Evolutionary conservation across 2,888 invertebrate genomes (phyloP).

Genomic region (Heliothis peltigera): DNA sequence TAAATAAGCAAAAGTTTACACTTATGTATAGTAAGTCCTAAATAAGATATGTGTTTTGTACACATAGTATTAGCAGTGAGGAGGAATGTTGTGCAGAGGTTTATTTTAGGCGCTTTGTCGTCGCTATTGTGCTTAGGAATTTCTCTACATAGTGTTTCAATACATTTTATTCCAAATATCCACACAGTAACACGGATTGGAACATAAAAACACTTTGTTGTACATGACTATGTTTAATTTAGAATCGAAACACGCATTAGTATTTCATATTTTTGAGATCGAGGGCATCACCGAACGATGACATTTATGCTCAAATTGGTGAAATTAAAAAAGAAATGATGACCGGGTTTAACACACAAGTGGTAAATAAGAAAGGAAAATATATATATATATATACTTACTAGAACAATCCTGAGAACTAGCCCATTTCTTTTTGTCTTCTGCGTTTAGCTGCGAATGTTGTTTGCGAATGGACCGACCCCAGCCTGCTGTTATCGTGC

Average conservation of each 20-base stretch:
- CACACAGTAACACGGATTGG: conserved; percentile 11
- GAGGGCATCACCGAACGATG: too few species aligned
- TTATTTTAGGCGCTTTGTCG: conserved; percentile 37
- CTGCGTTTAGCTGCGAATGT: conserved; percentile 94
- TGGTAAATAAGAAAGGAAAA: neutral
- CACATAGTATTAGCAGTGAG: neutral
- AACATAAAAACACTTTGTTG: conserved; percentile 3
- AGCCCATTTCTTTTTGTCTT: conserved; percentile 97
- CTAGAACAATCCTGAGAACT: conserved; percentile 98
- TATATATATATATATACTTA: conserved; percentile 91
- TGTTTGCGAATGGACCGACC: conserved; percentile 96
- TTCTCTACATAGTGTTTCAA: conserved; percentile 27
- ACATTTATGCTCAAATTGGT: too few species aligned
- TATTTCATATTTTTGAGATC: neutral
- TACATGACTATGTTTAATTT: neutral
- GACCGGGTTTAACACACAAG: neutral
- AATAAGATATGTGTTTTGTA: neutral
- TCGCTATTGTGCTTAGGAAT: conserved; percentile 1
- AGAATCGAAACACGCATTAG: conserved; percentile 8
- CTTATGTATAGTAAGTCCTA: neutral
- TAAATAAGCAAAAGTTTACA: too few species aligned
- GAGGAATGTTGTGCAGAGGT: conserved; percentile 24
- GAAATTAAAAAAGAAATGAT: too few species aligned
- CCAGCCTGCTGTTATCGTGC: conserved; percentile 97
- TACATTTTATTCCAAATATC: conserved; percentile 15